Evolutionary conservation across 2,113 vertebrate species (phyloP).

Genomic region (Ammodytes marinus): DNA sequence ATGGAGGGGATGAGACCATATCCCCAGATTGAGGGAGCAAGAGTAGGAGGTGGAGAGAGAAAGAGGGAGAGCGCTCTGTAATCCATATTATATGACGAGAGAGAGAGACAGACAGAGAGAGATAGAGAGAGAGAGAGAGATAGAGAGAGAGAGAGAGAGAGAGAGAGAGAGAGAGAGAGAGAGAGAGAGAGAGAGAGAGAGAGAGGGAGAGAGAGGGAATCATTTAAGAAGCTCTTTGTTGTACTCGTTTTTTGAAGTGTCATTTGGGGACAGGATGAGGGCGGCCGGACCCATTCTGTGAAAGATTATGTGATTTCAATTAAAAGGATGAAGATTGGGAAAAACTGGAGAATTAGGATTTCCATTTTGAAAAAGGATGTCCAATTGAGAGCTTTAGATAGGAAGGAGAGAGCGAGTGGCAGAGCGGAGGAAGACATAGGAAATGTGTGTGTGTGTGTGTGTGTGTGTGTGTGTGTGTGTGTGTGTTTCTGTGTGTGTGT

Average conservation of each 20-base stretch:
- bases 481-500: too few relatives aligned
- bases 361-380: constrained; percentile 50
- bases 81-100: constrained; percentile 80
- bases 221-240: constrained; percentile 83
- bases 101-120: constrained; percentile 43
- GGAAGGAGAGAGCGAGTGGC: background rate
- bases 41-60: constrained; percentile 63
- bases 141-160: constrained; percentile 47
- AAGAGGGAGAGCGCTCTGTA: constrained; percentile 64
- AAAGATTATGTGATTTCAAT: constrained; percentile 79
- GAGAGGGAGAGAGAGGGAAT: constrained; percentile 70
- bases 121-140: too few relatives aligned
- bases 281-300: constrained; percentile 53
- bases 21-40: constrained; percentile 69
- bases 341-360: constrained; percentile 69
- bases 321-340: constrained; percentile 74
- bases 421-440: background rate
- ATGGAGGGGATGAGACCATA: constrained; percentile 69
- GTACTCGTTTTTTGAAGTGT: constrained; percentile 60
- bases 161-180: constrained; percentile 45
- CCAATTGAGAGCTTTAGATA: constrained; percentile 31
- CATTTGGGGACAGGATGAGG: constrained; percentile 59
- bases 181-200: constrained; percentile 47
- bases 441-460: background rate
- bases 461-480: too few relatives aligned